Evolutionary conservation across 2,888 invertebrate species (phyloP).

Genomic region (Ditula angustiorana): DNA sequence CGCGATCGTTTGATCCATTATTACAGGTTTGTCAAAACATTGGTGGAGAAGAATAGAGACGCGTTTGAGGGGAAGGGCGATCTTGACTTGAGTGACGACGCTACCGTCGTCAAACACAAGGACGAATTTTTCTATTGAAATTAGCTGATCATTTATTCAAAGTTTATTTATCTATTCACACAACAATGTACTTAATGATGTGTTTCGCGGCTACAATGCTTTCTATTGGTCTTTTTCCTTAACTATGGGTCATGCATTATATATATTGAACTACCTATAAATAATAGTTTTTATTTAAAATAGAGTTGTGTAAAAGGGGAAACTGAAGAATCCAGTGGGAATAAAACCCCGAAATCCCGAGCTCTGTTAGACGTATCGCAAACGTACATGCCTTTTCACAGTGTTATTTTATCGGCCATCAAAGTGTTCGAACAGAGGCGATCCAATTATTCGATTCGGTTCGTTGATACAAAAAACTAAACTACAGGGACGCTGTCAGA

Average conservation of each 20-base stretch:
- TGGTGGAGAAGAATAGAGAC: conserved; percentile 59
- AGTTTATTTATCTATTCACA: too few relatives aligned
- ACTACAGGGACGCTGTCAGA: background rate
- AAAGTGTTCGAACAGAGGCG: conserved; percentile 21
- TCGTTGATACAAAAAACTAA: conserved; percentile 20
- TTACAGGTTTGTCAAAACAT: conserved; percentile 65
- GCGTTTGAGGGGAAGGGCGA: conserved; percentile 48
- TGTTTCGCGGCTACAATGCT: background rate
- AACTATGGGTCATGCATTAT: background rate
- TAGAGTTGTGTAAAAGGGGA: conserved; percentile 5
- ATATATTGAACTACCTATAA: background rate
- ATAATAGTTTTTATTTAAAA: background rate
- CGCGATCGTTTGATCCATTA: conserved; percentile 48
- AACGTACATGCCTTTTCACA: conserved; percentile 15
- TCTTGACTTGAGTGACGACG: conserved; percentile 47
- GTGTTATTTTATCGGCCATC: conserved; percentile 27
- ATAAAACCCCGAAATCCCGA: conserved; percentile 1
- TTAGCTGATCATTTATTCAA: background rate
- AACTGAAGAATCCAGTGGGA: background rate
- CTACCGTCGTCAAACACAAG: conserved; percentile 57
- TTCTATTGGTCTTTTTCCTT: background rate
- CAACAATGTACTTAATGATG: too few relatives aligned
- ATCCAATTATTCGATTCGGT: conserved; percentile 24
- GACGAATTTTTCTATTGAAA: conserved; percentile 54
- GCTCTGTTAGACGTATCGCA: conserved; percentile 7